Conservation (phyloP, 2,113 vertebrate genomes). For the Lycaon pictus region DNA sequence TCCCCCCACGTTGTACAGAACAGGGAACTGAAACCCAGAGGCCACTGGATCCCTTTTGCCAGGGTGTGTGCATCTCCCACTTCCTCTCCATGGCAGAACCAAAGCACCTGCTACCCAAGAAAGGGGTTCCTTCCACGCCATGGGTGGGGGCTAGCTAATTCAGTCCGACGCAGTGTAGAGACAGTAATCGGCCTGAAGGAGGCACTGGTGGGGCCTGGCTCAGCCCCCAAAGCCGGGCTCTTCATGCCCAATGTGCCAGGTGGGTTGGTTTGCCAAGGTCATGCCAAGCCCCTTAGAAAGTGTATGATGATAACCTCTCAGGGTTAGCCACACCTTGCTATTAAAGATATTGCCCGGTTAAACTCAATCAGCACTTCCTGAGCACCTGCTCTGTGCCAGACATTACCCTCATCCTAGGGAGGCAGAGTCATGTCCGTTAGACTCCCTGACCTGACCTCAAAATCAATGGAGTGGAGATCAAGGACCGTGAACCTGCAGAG, state of each 20-base stretch:
- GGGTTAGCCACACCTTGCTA: not conserved
- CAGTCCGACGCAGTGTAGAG: not conserved
- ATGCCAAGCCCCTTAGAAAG: accelerated
- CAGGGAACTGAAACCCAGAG: not conserved
- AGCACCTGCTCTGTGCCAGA: not conserved
- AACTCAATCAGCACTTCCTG: not conserved
- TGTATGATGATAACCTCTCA: not conserved
- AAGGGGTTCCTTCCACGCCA: not conserved
- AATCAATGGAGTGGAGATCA: not conserved
- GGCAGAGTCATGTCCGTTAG: not conserved
- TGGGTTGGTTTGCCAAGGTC: not conserved
- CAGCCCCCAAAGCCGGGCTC: not conserved
- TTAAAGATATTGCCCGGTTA: not conserved
- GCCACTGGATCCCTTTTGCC: not conserved
- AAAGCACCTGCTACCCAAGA: not conserved
- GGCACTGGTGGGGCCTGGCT: not conserved
- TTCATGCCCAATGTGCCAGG: not conserved
- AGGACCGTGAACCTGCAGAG: too few relatives aligned
- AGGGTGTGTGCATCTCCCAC: not conserved
- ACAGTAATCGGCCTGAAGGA: not conserved
- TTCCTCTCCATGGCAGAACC: too few relatives aligned
- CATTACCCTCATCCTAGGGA: not conserved
- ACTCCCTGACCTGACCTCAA: not conserved
- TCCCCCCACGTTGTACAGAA: too few relatives aligned
- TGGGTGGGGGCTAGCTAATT: accelerated